Evolutionary conservation across 2,797 vertebrate genomes (phyloP).

Genomic region (Alosa sapidissima): DNA sequence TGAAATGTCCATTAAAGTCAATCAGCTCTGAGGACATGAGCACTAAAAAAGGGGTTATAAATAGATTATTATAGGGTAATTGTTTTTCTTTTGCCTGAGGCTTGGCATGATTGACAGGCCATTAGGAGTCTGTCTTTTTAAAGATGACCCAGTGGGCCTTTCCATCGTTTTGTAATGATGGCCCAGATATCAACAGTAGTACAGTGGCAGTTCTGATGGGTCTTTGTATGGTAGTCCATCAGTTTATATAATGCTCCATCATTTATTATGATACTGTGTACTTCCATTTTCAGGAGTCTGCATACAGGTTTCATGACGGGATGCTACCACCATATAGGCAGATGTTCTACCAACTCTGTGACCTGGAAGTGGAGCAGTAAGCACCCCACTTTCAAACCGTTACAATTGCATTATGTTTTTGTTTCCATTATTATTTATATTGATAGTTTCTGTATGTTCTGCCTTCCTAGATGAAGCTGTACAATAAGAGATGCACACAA

Average conservation of each 20-base stretch:
- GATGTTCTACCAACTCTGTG: slow-evolving; percentile 99
- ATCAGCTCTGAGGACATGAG: not conserved
- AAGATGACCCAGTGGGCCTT: not conserved
- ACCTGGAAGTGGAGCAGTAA: slow-evolving; percentile 88
- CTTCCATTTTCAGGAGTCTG: slow-evolving; percentile 76
- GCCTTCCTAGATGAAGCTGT: not conserved
- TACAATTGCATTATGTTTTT: not conserved
- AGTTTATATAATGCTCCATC: not conserved
- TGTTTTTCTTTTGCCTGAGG: not conserved
- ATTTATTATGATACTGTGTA: not conserved
- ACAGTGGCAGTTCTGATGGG: not conserved
- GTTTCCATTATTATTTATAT: too few relatives aligned
- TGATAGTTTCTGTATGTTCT: not conserved
- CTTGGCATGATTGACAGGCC: slow-evolving; percentile 5
- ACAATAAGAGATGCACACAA: too few relatives aligned
- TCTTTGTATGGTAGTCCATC: not conserved
- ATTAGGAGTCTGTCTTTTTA: not conserved
- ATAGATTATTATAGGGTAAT: slow-evolving; percentile 9
- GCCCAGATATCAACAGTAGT: not conserved
- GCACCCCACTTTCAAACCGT: not conserved
- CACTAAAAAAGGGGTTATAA: not conserved
- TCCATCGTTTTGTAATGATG: not conserved
- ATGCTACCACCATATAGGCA: slow-evolving; percentile 93
- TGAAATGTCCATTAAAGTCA: not conserved
- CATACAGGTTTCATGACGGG: slow-evolving; percentile 89